Base-by-base conservation (phyloP, 1,140 invertebrate species). In the Drosophila ogumai region DNA sequence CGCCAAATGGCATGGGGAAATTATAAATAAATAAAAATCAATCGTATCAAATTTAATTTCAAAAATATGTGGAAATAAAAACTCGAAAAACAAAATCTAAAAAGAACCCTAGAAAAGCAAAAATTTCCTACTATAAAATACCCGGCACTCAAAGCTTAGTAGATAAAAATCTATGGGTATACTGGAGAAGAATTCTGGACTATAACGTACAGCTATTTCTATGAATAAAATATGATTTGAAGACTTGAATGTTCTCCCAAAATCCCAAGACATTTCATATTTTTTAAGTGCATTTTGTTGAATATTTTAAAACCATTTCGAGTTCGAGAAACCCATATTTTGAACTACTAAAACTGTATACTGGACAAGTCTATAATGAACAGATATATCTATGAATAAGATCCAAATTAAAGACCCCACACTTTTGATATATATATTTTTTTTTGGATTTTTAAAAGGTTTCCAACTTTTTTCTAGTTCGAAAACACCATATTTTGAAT, bases 21-120 rank as follows among this genome's bases (percentile, higher is more conserved):
- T 38, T 55, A 55, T 55, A 55, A 55, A 55, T 55, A 55, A 55
- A 55, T 38, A 38, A 38, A 25, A 25, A 0, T 38, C 34, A 22
- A 55, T 55, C 52, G 15, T 15, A 36, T 36, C 7, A 15, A 0
- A 38, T 54, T 38, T 25, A 13, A 54, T 54, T 38, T 54, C 0
- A 13, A 38, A 54, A 54, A 54, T 25, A 17, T 22, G 32, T 19
- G 5, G 17, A 15, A 34, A 13, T 34, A 1, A 38, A 0, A 8
- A 31, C 0, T n/a, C n/a, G n/a, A n/a, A n/a, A 15, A 34, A 13
- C 19, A 1, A 38, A 0, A 8, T 17, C 0, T 13, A 6, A 34
- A 36, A 54, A 28, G 25, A 6, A 34, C 17, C 32, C 12, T 19
- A 32, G 7, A 34, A 36, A 36, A 36, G 17, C 17, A 6, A 50